Conservation (phyloP, 1,140 invertebrate genomes). For the Ips nitidus region DNA sequence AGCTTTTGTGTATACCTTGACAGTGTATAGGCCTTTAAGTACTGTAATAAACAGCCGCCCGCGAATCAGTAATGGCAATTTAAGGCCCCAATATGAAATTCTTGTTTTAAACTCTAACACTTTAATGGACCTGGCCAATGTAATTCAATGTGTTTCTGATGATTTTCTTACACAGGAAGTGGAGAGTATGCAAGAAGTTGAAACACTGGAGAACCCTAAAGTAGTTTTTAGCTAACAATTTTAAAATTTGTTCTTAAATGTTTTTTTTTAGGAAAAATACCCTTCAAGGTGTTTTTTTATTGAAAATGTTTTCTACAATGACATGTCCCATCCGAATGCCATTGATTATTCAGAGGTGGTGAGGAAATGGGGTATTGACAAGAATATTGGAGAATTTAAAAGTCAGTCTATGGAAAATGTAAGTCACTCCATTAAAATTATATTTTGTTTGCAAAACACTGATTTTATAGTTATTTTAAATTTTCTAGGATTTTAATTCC, state of each 20-base stretch:
- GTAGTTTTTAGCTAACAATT: conserved; percentile 46
- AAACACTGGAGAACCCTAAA: conserved; percentile 51
- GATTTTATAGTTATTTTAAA: background rate
- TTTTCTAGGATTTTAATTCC: background rate
- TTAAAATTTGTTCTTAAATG: conserved; percentile 15
- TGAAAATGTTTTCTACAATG: conserved; percentile 67
- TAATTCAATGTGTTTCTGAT: conserved; percentile 61
- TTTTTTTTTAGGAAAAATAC: conserved; percentile 57
- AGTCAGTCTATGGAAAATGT: conserved; percentile 58
- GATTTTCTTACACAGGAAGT: conserved; percentile 56
- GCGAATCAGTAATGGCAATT: conserved; percentile 15
- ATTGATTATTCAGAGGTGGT: conserved; percentile 63
- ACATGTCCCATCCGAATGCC: conserved; percentile 56
- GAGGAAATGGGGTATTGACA: conserved; percentile 59
- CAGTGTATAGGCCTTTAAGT: conserved; percentile 50
- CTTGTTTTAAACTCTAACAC: conserved; percentile 58
- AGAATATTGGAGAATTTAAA: conserved; percentile 56
- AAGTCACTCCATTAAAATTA: background rate
- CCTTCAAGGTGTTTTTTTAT: conserved; percentile 69
- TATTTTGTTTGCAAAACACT: background rate
- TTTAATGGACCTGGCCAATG: conserved; percentile 60
- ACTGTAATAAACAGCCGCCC: conserved; percentile 28
- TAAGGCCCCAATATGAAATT: conserved; percentile 53
- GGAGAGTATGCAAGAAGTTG: conserved; percentile 53
- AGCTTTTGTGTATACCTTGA: conserved; percentile 48